Conservation (phyloP, 2,797 vertebrate genomes). For the Antennarius maculatus region DNA sequence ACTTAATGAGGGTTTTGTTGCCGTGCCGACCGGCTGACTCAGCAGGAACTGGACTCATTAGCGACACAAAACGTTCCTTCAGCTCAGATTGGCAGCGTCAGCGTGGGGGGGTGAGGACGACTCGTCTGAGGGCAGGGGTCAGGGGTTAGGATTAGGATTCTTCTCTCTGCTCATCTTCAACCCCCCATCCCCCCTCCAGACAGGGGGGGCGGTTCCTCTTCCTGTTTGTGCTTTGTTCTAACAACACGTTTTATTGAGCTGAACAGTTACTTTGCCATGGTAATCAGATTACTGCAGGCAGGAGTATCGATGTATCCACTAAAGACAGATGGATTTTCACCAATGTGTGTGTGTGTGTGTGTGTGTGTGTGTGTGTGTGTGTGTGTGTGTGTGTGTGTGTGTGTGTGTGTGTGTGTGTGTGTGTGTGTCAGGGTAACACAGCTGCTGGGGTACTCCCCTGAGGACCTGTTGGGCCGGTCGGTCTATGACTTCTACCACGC, state of each 20-base stretch:
- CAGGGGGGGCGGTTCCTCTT: no score
- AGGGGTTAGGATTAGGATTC: background rate
- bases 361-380: constrained; percentile 38
- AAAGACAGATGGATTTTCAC: no score
- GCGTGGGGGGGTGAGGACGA: no score
- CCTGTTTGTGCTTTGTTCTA: no score
- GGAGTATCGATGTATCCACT: no score
- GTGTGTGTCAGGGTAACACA: constrained; percentile 87
- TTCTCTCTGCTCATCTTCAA: no score
- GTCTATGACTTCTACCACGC: constrained; percentile 96
- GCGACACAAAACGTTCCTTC: constrained; percentile 43
- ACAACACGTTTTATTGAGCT: no score
- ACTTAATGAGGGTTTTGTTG: constrained; percentile 56
- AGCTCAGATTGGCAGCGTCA: constrained; percentile 2
- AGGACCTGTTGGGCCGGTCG: constrained; percentile 94
- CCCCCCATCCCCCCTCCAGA: no score
- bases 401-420: constrained; percentile 27
- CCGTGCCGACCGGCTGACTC: constrained; percentile 25
- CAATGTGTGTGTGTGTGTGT: constrained; percentile 12
- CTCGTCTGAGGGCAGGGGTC: constrained; percentile 11
- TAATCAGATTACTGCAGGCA: no score
- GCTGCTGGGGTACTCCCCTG: constrained; percentile 92
- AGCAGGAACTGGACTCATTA: constrained; percentile 60
- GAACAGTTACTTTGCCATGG: no score
- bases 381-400: constrained; percentile 34